Base-by-base conservation (phyloP, 2,888 invertebrate genomes). In the Noctua janthina region DNA sequence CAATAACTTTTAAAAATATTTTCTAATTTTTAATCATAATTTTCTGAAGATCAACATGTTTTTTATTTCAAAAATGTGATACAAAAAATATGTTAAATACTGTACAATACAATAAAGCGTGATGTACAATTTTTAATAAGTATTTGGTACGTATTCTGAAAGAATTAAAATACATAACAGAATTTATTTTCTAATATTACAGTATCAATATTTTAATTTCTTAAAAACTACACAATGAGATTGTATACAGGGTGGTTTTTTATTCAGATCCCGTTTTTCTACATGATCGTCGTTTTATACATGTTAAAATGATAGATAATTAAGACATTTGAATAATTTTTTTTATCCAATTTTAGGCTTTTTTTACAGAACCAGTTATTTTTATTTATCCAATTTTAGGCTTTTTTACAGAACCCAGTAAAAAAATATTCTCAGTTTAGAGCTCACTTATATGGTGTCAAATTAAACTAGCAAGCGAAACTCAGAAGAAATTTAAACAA, bases 111-210 rank as follows among this genome's bases (percentile, higher is more conserved):
- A 74, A 64, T 62, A 15, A 62, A 46, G 56, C 7, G n/a, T 10
- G 49, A 35, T 59, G 39, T 81, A 70, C 43, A 59, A 70, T 39
- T 73, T 46, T 74, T 43, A 73, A 56, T 73, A 35, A 66, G 66
- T 66, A 81, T 82, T 85, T 85, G 81, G 81, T 82, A 66, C 11
- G 56, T 80, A 69, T 80, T 80, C 39, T 80, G 68, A 54, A 43
- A 49, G 23, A 73, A 39, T n/a, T 20, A 56, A n/a, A 68, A 56
- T 43, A 68, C n/a, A 68, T 15, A 35, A 62, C 17, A 79, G 6
- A 46, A 68, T 59, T 70, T 56, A 35, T 46, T 77, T 68, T 49
- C 29, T 83, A 51, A 23, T 39, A 56, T 23, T 80, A 85, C 85
- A 79, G 70, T 3, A 20, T 62, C 17, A 62, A 73, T 46, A 70